These are phyloP conservation scores for Ciconia boyciana DNA, from an alignment of 2,113 vertebrate genomes.

Conservation along the genomic window DNA sequence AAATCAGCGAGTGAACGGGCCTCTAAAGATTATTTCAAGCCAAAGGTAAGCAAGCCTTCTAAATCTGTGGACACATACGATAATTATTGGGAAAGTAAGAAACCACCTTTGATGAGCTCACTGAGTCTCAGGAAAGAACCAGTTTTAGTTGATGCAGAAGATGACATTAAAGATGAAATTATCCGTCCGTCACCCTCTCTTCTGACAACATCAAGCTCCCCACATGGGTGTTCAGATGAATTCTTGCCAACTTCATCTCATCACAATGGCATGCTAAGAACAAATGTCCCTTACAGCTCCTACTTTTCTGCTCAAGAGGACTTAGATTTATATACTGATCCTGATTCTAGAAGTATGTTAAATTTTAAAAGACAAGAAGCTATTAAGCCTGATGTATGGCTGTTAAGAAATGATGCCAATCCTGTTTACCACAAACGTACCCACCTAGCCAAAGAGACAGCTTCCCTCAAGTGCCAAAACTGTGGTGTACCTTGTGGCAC, in stretches of 20 bases:
- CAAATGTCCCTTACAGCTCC: slow-evolving; percentile 79
- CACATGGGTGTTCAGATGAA: slow-evolving; percentile 82
- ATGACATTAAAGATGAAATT: slow-evolving; percentile 91
- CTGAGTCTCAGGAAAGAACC: slow-evolving; percentile 92
- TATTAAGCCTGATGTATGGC: slow-evolving; percentile 71
- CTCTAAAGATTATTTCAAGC: slow-evolving; percentile 84
- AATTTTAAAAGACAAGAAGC: slow-evolving; percentile 81
- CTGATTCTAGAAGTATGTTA: slow-evolving; percentile 78
- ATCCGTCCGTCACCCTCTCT: slow-evolving; percentile 85
- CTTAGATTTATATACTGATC: slow-evolving; percentile 93
- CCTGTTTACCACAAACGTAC: slow-evolving; percentile 73
- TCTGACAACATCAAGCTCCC: slow-evolving; percentile 82
- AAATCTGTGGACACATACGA: slow-evolving; percentile 92
- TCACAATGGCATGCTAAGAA: slow-evolving; percentile 73
- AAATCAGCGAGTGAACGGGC: slow-evolving; percentile 85
- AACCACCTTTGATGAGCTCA: slow-evolving; percentile 86
- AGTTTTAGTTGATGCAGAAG: slow-evolving; percentile 79
- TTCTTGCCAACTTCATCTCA: slow-evolving; percentile 83
- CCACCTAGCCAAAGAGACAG: slow-evolving; percentile 79
- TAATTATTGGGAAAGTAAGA: slow-evolving; percentile 89
- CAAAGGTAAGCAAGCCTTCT: slow-evolving; percentile 87
- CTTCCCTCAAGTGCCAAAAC: slow-evolving; percentile 88
- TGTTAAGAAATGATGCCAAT: slow-evolving; percentile 71
- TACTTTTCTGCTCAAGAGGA: slow-evolving; percentile 89
- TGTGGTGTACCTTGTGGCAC: slow-evolving; percentile 84